Evolutionary conservation across 2,113 vertebrate species (phyloP).

Genomic region (Felis chaus): DNA sequence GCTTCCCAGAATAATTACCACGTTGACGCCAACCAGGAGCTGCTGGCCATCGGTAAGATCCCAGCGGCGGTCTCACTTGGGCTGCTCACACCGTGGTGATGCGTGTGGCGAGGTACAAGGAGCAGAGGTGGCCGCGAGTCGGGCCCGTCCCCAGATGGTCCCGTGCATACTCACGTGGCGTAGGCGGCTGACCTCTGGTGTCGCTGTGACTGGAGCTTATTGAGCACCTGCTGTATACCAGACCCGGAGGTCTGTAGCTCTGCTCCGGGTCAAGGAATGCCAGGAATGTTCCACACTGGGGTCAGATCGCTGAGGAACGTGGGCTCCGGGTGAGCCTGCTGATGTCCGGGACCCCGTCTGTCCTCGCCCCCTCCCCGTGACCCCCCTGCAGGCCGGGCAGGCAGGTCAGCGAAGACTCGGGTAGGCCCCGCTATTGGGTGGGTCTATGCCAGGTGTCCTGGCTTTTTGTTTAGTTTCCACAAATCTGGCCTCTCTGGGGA

Average conservation of each 20-base stretch:
- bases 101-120: fast-evolving
- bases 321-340: not conserved
- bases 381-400: not conserved
- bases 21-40: constrained; percentile 94
- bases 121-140: not conserved
- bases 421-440: not conserved
- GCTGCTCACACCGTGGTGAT: fast-evolving
- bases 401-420: fast-evolving
- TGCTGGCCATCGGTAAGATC: constrained; percentile 93
- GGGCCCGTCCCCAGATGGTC: not conserved
- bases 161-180: fast-evolving
- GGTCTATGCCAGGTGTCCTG: fast-evolving
- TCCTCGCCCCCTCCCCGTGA: fast-evolving
- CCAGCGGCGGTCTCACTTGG: fast-evolving
- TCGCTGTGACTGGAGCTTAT: fast-evolving
- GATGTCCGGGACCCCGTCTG: no score
- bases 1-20: constrained; percentile 93
- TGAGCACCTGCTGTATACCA: fast-evolving
- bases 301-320: no score
- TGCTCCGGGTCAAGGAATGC: fast-evolving
- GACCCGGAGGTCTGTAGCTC: not conserved
- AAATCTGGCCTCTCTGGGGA: not conserved
- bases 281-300: fast-evolving
- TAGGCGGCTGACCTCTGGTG: fast-evolving
- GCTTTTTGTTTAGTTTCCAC: not conserved